Base-by-base conservation (phyloP, 1,140 invertebrate species). In the Aradophagus sp. region DNA sequence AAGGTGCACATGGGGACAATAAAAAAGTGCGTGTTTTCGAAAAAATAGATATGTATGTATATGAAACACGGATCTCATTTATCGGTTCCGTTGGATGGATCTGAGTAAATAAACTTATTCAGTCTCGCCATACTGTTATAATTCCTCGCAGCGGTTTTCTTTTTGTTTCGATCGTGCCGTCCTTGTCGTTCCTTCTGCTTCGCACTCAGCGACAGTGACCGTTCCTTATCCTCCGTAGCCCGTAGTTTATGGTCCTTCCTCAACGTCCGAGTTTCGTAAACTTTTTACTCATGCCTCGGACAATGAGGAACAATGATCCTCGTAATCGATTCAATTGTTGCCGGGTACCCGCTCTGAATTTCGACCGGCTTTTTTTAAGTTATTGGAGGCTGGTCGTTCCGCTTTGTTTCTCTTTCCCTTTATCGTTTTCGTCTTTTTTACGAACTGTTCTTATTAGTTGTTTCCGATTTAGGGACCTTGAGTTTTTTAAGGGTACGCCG, bases 321-420 rank as follows among this genome's bases (percentile, higher is more conserved):
- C 47, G 32, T 68, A 68, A 68, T 68, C 56, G 56, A 61, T 58
- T 47, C 42, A 48, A 68, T 68, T 68, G 65, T 61, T 20, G 39
- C 27, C 36, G 32, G 15, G 29, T 59, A 67, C 53, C 38, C 36
- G 53, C 39, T 68, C 41, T 44, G 47, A 52, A 59, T 68, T 68
- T 50, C 47, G 53, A 67, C 53, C 53, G 42, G 36, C 31, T 53
- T 39, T 48, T 48, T 68, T 59, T 55, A 61, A 44, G 15, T 50
- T 50, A 39, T 52, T 44, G 15, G n/a, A 16, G 5, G 12, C 39
- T 23, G 32, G 20, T 39, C 32, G n/a, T n/a, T n/a, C n/a, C n/a
- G n/a, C n/a, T n/a, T n/a, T n/a, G n/a, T n/a, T n/a, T n/a, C n/a
- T n/a, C n/a, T n/a, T n/a, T n/a, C n/a, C n/a, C n/a, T n/a, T n/a